Conservation (phyloP, 2,113 vertebrate species). For the Passer montanus region DNA sequence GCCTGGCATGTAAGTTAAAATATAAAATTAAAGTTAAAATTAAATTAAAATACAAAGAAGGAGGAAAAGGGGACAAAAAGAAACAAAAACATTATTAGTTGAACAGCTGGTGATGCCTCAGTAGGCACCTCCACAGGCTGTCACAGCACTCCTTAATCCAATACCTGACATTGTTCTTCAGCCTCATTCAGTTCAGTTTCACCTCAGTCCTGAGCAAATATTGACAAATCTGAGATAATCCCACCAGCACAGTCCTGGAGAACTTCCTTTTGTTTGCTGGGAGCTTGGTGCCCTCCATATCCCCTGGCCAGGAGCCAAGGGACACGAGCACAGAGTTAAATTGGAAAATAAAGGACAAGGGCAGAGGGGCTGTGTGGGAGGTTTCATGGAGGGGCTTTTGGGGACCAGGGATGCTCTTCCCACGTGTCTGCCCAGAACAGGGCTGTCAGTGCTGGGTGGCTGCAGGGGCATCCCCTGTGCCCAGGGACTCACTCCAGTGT, state of each 20-base stretch:
- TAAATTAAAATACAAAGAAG: not conserved
- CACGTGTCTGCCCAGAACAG: rapidly evolving
- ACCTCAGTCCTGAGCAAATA: constrained; percentile 11
- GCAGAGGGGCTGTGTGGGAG: not conserved
- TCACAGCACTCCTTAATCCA: not conserved
- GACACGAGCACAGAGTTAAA: not conserved
- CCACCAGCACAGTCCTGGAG: not conserved
- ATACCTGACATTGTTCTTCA: not conserved
- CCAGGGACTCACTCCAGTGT: not conserved
- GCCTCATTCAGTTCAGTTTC: not conserved
- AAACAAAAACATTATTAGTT: not conserved
- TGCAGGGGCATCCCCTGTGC: not conserved
- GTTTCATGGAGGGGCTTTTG: not conserved
- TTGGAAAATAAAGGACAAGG: rapidly evolving
- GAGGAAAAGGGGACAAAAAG: not conserved
- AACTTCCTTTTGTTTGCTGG: not conserved
- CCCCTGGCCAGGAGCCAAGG: not conserved
- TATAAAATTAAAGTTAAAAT: not conserved
- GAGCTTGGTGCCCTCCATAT: rapidly evolving
- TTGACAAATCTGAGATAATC: not conserved
- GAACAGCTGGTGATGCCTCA: not conserved
- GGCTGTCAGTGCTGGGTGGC: not conserved
- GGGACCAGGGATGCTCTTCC: not conserved
- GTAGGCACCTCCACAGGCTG: not conserved
- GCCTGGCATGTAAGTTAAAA: not conserved